These are phyloP conservation scores for Alouatta palliata DNA, from an alignment of 2,113 vertebrate genomes.

Conservation along the genomic window DNA sequence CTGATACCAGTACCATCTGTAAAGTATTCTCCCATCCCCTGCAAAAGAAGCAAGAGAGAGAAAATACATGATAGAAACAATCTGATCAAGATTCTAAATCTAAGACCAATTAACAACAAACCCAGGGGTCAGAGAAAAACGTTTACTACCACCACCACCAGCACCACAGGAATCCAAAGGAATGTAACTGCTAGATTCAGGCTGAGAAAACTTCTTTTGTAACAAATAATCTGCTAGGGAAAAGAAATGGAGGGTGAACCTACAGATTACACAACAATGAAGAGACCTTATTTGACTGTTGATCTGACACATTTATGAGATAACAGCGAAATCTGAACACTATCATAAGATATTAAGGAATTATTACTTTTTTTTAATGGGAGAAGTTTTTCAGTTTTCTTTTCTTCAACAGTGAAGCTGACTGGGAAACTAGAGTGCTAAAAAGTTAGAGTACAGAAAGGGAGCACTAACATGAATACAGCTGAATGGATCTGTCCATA, in stretches of 20 bases:
- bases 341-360: not conserved
- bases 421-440: not conserved
- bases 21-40: not conserved
- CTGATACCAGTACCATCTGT: not conserved
- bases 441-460: not conserved
- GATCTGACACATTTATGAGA: slow-evolving; percentile 11
- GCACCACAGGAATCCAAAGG: not conserved
- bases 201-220: not conserved
- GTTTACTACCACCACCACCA: not conserved
- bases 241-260: not conserved
- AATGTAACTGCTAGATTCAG: slow-evolving; percentile 3
- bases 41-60: not conserved
- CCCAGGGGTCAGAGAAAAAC: not conserved
- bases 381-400: not conserved
- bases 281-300: not conserved
- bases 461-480: not conserved
- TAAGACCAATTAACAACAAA: slow-evolving; percentile 30
- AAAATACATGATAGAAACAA: slow-evolving; percentile 19
- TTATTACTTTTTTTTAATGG: slow-evolving; percentile 7
- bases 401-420: slow-evolving; percentile 17
- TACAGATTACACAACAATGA: not conserved
- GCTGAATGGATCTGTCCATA: not conserved
- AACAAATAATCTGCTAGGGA: slow-evolving; percentile 34
- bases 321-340: not conserved
- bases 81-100: not conserved